Evolutionary conservation across 2,113 vertebrate species (phyloP).

Genomic region (Acrocephalus arundinaceus): DNA sequence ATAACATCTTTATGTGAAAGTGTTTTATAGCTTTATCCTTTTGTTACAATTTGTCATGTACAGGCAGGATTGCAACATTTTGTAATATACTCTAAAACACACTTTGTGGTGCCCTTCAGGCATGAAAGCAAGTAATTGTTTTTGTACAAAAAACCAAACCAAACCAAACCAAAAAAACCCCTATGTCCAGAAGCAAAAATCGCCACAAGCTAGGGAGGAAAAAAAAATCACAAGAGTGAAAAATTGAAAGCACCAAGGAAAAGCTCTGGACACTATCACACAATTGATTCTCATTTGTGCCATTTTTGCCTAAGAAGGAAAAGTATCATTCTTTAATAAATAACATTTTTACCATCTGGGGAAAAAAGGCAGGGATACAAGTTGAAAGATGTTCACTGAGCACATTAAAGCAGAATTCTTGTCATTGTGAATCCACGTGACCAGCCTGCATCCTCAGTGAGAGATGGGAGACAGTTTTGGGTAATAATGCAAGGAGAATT

Average conservation of each 20-base stretch:
- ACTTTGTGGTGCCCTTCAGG: neutral
- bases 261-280: neutral
- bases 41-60: neutral
- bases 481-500: neutral
- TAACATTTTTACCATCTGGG: neutral
- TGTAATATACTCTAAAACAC: neutral
- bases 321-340: neutral
- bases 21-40: neutral
- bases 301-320: neutral
- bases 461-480: neutral
- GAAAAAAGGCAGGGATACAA: neutral
- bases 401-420: conserved; percentile 16
- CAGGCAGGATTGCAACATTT: neutral
- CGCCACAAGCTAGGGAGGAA: neutral
- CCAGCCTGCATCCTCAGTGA: neutral
- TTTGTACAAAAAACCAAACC: neutral
- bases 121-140: neutral
- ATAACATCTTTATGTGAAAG: neutral
- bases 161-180: neutral
- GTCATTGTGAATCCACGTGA: neutral
- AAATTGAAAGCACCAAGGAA: neutral
- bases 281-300: neutral
- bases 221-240: neutral
- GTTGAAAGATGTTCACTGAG: neutral
- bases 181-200: neutral